These are phyloP conservation scores for Amiota mariae DNA, from an alignment of 2,888 invertebrate species.

Conservation along the genomic window DNA sequence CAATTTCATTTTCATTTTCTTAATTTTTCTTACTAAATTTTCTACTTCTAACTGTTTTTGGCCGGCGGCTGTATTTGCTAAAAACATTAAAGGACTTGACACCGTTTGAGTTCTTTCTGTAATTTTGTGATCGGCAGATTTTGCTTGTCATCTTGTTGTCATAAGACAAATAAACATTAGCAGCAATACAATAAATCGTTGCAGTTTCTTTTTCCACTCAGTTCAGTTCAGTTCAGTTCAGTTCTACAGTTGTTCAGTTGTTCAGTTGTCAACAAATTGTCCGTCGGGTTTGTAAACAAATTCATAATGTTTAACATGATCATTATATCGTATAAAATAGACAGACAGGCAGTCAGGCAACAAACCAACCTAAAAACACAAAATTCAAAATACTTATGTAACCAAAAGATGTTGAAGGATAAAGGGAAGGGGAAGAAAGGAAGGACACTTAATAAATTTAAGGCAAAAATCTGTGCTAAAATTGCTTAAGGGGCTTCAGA, in stretches of 20 bases:
- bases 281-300: too few relatives aligned
- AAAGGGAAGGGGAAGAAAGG: too few relatives aligned
- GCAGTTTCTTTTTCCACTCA: too few relatives aligned
- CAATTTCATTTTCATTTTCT: slow-evolving; percentile 12
- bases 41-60: slow-evolving; percentile 24
- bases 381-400: slow-evolving; percentile 3
- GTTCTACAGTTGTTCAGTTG: too few relatives aligned
- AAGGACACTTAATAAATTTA: background rate
- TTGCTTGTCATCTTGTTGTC: background rate
- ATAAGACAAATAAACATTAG: slow-evolving; percentile 2
- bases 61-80: slow-evolving; percentile 68
- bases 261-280: too few relatives aligned
- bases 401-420: slow-evolving; percentile 11
- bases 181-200: too few relatives aligned
- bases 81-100: slow-evolving; percentile 59
- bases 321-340: too few relatives aligned
- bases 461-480: slow-evolving; percentile 12
- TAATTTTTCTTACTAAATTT: background rate
- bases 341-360: too few relatives aligned
- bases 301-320: too few relatives aligned
- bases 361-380: too few relatives aligned
- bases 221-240: too few relatives aligned
- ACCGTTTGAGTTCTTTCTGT: slow-evolving; percentile 46
- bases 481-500: slow-evolving; percentile 3
- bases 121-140: slow-evolving; percentile 36